Conservation (phyloP, 2,888 invertebrate species). For the Epistrophe eligans region DNA sequence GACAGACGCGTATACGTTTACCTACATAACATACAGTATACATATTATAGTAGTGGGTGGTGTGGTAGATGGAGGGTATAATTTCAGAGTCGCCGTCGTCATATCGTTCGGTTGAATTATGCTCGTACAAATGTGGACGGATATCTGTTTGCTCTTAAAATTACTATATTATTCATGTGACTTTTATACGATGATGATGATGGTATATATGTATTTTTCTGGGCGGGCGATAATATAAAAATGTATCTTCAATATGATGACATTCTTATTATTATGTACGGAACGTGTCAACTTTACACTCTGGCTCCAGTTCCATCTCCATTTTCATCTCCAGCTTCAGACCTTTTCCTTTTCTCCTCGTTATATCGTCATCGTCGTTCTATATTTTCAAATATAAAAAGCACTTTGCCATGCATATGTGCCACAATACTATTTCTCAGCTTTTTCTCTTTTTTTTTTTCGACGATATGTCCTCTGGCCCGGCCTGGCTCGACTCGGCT, state of each 20-base stretch:
- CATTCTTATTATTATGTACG: constrained; percentile 73
- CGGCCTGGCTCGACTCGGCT: not conserved
- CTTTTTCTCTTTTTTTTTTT: not conserved
- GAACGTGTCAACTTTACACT: constrained; percentile 73
- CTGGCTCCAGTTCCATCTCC: not conserved
- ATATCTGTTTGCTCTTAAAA: constrained; percentile 57
- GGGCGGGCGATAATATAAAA: constrained; percentile 67
- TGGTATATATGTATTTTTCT: constrained; percentile 35
- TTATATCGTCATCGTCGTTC: not conserved
- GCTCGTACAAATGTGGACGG: not conserved
- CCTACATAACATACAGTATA: too few species aligned
- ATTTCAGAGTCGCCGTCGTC: not conserved
- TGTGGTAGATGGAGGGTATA: not conserved
- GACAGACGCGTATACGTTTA: too few species aligned
- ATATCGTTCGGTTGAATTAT: not conserved
- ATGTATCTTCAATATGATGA: constrained; percentile 74
- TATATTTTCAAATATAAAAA: constrained; percentile 35
- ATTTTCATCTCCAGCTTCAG: not conserved
- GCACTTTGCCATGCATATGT: constrained; percentile 65
- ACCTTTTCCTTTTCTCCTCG: not conserved
- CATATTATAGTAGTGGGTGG: not conserved
- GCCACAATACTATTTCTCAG: constrained; percentile 1
- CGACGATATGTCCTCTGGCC: not conserved
- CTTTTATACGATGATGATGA: constrained; percentile 69
- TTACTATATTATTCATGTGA: constrained; percentile 75